A percentile compares a stretch with the other conserved stretches of the same genome.
Evolutionary conservation across 2,113 vertebrate genomes (phyloP).

Genomic region (Phyllostomus hastatus): DNA sequence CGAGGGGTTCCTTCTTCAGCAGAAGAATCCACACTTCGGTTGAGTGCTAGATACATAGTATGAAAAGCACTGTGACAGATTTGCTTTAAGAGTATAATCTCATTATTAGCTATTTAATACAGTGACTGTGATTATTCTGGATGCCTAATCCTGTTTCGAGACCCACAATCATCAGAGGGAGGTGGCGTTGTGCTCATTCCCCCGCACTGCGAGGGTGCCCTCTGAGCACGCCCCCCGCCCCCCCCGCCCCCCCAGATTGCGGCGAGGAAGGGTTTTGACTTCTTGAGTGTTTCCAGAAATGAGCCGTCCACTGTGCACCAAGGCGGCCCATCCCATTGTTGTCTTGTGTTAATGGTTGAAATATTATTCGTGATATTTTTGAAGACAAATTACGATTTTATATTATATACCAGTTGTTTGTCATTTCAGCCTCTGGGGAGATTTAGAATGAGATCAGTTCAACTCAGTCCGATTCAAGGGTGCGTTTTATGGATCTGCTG

Average conservation of each 20-base stretch:
- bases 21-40: not conserved
- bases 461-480: not conserved
- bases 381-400: not conserved
- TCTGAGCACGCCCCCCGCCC: rapidly evolving
- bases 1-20: rapidly evolving
- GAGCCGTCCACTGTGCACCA: rapidly evolving
- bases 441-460: rapidly evolving
- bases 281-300: not conserved
- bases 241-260: rapidly evolving
- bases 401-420: not conserved
- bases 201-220: rapidly evolving
- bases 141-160: not conserved
- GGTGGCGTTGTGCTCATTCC: rapidly evolving
- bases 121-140: rapidly evolving
- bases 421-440: not conserved
- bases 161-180: rapidly evolving
- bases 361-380: not conserved
- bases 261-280: rapidly evolving
- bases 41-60: rapidly evolving
- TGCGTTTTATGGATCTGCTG: not conserved
- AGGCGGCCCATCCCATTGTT: rapidly evolving
- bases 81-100: not conserved
- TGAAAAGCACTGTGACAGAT: not conserved
- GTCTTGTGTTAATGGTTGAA: no score
- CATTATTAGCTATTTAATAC: rapidly evolving